Conservation (phyloP, 2,888 invertebrate genomes). For the Erynnis tages region DNA sequence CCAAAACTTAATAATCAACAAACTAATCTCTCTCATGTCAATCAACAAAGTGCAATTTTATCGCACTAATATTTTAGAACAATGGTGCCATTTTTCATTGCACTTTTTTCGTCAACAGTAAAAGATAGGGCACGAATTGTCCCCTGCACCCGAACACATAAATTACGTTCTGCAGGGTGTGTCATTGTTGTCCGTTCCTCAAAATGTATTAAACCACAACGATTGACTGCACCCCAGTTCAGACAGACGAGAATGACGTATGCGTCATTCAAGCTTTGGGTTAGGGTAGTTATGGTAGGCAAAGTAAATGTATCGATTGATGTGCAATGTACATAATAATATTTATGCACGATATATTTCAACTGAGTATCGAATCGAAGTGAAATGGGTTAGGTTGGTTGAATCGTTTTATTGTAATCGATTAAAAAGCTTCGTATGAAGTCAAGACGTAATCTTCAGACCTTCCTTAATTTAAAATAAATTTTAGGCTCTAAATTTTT, state of each 20-base stretch:
- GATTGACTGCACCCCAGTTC: slow-evolving; percentile 66
- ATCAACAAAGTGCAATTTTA: slow-evolving; percentile 3
- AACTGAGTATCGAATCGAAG: too few relatives aligned
- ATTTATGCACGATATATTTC: too few relatives aligned
- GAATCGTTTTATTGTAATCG: too few relatives aligned
- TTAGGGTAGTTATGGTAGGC: slow-evolving; percentile 36
- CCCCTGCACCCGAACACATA: slow-evolving; percentile 60
- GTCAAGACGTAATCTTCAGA: too few relatives aligned
- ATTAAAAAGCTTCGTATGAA: too few relatives aligned
- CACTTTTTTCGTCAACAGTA: slow-evolving; percentile 34
- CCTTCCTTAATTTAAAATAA: too few relatives aligned
- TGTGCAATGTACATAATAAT: background rate
- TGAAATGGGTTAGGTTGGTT: too few relatives aligned
- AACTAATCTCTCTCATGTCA: background rate
- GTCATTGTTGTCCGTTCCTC: slow-evolving; percentile 61
- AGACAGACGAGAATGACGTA: slow-evolving; percentile 51
- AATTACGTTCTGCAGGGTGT: slow-evolving; percentile 66
- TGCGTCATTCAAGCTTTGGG: slow-evolving; percentile 30
- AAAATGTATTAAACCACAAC: slow-evolving; percentile 71
- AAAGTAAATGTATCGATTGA: slow-evolving; percentile 23
- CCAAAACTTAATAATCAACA: background rate
- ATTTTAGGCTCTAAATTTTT: too few relatives aligned
- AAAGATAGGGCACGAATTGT: slow-evolving; percentile 54
- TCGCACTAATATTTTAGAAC: slow-evolving; percentile 25
- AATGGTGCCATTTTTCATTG: slow-evolving; percentile 31